Percentiles rank a stretch among this genome's conserved stretches.
phyloP scores from a whole-genome alignment of 1,140 invertebrate species.

The Drosophila lacertosa region DNA sequence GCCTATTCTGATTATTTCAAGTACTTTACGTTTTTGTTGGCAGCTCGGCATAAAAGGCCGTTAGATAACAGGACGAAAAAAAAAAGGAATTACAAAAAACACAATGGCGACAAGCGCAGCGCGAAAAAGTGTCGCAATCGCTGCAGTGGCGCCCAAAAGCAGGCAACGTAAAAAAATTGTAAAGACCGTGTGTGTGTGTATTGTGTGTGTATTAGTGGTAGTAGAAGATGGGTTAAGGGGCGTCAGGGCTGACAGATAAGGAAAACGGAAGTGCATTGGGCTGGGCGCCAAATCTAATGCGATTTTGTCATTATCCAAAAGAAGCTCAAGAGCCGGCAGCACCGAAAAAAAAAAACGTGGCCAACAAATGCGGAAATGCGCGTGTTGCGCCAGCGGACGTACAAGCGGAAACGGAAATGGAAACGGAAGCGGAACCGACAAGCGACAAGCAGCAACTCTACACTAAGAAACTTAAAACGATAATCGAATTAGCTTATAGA shows the following conservation, averaged over 20 bases:
- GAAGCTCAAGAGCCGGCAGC: constrained; percentile 44
- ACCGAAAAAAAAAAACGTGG: constrained; percentile 26
- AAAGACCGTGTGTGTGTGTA: not conserved
- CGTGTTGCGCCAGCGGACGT: constrained; percentile 62
- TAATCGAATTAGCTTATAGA: constrained; percentile 62
- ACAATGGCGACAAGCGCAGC: constrained; percentile 33
- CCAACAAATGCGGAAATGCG: constrained; percentile 63
- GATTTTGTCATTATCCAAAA: constrained; percentile 72
- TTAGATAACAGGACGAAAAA: constrained; percentile 42
- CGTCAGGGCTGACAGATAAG: constrained; percentile 37
- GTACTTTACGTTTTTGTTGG: constrained; percentile 53
- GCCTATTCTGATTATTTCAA: constrained; percentile 54
- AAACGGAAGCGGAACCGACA: constrained; percentile 58
- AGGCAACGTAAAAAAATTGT: constrained; percentile 32
- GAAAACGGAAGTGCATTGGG: constrained; percentile 74
- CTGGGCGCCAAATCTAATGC: constrained; percentile 82
- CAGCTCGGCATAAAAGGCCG: constrained; percentile 58
- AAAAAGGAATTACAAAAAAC: constrained; percentile 28
- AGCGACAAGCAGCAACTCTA: constrained; percentile 54
- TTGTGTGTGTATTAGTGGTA: constrained; percentile 8
- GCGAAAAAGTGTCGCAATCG: constrained; percentile 44
- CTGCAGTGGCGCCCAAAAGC: constrained; percentile 28
- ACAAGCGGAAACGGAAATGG: constrained; percentile 50
- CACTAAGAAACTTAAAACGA: constrained; percentile 15
- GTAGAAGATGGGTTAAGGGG: not conserved